Conservation (phyloP, 2,888 invertebrate species). For the Agrilus biguttatus region DNA sequence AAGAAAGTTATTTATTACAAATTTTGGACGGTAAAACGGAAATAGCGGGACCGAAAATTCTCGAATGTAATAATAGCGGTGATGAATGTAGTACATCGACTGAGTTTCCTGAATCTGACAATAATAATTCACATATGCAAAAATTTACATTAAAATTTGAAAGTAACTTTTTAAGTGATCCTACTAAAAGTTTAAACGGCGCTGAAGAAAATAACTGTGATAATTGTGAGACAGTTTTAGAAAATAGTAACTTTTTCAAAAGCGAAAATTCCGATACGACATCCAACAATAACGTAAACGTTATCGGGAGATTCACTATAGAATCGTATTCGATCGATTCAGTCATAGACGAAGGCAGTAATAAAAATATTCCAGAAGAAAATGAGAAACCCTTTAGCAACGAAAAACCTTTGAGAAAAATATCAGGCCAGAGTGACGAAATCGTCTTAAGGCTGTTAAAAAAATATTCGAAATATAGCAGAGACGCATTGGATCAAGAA, state of each 20-base stretch:
- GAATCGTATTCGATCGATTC: constrained; percentile 2
- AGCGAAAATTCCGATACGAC: neutral
- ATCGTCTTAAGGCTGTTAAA: constrained; percentile 28
- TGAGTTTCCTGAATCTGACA: too few species aligned
- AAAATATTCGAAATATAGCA: constrained; percentile 31
- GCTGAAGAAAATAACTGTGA: constrained; percentile 15
- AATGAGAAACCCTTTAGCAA: constrained; percentile 10
- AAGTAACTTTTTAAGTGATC: constrained; percentile 1
- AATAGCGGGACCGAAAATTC: constrained; percentile 5
- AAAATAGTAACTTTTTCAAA: constrained; percentile 6
- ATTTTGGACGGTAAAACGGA: constrained; percentile 13
- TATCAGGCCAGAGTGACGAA: constrained; percentile 27
- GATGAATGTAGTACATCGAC: neutral
- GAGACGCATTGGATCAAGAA: constrained; percentile 25
- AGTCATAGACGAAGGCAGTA: neutral
- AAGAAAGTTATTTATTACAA: constrained; percentile 14
- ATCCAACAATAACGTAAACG: constrained; percentile 4
- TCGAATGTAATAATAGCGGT: constrained; percentile 1
- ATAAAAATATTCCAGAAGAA: neutral
- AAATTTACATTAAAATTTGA: constrained; percentile 6
- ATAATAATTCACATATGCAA: too few species aligned
- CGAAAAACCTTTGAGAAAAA: constrained; percentile 22
- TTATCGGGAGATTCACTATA: constrained; percentile 11
- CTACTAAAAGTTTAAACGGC: constrained; percentile 4
- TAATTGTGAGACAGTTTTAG: constrained; percentile 9